Conservation (phyloP, 2,797 vertebrate species). For the Girardinus metallicus region DNA sequence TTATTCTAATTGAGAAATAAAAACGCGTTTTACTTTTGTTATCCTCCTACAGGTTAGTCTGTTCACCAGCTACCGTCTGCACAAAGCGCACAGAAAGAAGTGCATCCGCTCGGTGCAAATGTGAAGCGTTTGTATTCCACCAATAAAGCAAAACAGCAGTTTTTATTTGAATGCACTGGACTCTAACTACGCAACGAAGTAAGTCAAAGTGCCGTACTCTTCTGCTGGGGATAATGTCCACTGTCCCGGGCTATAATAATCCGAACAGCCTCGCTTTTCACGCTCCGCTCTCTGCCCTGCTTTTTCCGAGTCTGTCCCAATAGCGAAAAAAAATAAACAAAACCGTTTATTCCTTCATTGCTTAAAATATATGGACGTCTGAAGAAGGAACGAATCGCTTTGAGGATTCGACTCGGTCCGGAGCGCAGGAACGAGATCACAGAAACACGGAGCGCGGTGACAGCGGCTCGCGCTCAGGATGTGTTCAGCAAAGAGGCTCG, state of each 20-base stretch:
- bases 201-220: constrained; percentile 54
- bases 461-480: constrained; percentile 14
- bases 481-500: constrained; percentile 1
- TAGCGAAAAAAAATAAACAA: not conserved
- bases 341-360: not conserved
- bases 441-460: not conserved
- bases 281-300: constrained; percentile 35
- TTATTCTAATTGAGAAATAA: not conserved
- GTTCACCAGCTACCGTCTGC: constrained; percentile 17
- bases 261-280: constrained; percentile 27
- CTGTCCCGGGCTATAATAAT: constrained; percentile 20
- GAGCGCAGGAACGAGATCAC: constrained; percentile 7
- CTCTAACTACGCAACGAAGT: constrained; percentile 53
- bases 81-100: constrained; percentile 54
- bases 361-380: not conserved
- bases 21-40: not conserved
- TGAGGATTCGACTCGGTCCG: not conserved
- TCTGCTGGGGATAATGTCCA: constrained; percentile 25
- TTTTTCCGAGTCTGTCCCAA: constrained; percentile 59
- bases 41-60: constrained; percentile 25
- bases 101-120: constrained; percentile 39
- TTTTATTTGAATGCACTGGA: not conserved
- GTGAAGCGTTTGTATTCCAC: constrained; percentile 7
- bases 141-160: not conserved
- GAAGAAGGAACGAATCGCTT: not conserved